Evolutionary conservation across 2,797 vertebrate species (phyloP).

Genomic region (Pantherophis vulpinus): DNA sequence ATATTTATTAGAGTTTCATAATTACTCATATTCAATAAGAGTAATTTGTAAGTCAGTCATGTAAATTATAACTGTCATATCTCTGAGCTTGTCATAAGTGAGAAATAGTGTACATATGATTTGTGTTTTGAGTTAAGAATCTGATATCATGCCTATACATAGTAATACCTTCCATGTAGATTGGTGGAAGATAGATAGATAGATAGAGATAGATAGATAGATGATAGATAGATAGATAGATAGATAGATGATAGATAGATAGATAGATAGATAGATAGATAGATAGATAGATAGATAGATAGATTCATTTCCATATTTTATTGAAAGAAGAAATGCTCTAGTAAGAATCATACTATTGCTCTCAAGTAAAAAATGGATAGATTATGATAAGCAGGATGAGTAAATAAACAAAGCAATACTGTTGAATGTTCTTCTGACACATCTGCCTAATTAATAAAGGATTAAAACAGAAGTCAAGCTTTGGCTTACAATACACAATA

Average conservation of each 20-base stretch:
- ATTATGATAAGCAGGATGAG: neutral
- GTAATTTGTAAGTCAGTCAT: neutral
- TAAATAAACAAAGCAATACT: neutral
- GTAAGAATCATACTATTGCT: neutral
- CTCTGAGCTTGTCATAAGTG: neutral
- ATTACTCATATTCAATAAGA: neutral
- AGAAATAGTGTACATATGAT: no score
- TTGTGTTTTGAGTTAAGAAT: neutral
- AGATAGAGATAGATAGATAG: neutral
- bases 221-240: neutral
- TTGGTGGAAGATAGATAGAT: neutral
- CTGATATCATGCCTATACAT: neutral
- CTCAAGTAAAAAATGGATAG: neutral
- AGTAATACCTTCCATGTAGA: neutral
- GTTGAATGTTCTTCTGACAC: neutral
- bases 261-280: neutral
- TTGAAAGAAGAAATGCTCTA: neutral
- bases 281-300: neutral
- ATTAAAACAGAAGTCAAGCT: neutral
- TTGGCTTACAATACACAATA: neutral
- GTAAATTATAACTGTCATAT: neutral
- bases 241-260: neutral
- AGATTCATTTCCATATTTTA: neutral
- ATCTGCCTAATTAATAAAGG: neutral
- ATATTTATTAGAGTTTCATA: neutral